Evolutionary conservation across 2,888 invertebrate species (phyloP), one percentile per base, ranked within the genome.

Genomic region (Hirudinaria manillensis): DNA sequence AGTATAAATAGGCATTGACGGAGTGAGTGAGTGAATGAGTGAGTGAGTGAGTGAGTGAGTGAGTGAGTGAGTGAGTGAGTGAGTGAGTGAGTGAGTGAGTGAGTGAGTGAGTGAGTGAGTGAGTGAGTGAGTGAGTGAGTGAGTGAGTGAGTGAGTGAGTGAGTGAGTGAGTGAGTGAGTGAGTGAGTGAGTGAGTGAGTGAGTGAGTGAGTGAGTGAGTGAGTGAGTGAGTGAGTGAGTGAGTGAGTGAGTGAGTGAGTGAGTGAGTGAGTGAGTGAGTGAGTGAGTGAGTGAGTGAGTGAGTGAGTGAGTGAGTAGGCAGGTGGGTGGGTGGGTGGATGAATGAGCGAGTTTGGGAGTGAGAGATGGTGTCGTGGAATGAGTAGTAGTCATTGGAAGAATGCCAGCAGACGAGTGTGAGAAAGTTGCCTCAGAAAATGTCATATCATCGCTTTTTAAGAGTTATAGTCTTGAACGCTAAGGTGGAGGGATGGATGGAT

Each of bases 201-300:
- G 66, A 10, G 66, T 66, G 34, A 13, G 61, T 7, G 66, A 29
- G 71, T 74, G 75, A 75, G 75, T 74, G 75, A 75, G 75, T 72
- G 72, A 72, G 72, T 72, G 55, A 72, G 72, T 72, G 72, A 72
- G 72, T 72, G 72, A 72, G 72, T 72, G 72, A 72, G 72, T 72
- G 72, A 72, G 72, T 72, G 72, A 72, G 72, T 72, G 72, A 72
- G 72, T 72, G 72, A 72, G 72, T 72, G 72, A 72, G 72, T 72
- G 72, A 72, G 72, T 72, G 72, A 72, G 72, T 72, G 72, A 72
- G 55, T 72, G 72, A 72, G 72, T 72, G 72, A 72, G 72, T 72
- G 72, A 72, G 56, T 72, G 72, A 72, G 56, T 72, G 72, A 72
- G 72, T 72, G 72, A 72, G 72, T 72, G 72, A 72, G 72, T 72